phyloP scores from a whole-genome alignment of 2,888 invertebrate species.

The Cistogaster globosa region DNA sequence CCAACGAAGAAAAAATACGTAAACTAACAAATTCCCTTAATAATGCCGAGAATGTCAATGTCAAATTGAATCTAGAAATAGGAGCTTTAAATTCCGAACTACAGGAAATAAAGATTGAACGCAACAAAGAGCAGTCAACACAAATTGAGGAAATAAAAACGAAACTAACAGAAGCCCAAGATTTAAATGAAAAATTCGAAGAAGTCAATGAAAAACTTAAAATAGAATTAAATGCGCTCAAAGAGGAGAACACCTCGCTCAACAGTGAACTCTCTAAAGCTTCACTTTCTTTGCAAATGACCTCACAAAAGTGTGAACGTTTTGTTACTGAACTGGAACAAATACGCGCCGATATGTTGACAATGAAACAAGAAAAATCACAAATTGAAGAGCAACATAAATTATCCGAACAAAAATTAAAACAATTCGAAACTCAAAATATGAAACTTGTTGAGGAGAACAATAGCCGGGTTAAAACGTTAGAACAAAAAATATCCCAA shows the following conservation, averaged over 20 bases:
- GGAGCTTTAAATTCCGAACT: conserved; percentile 76
- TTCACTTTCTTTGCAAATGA: conserved; percentile 67
- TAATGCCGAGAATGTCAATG: conserved; percentile 74
- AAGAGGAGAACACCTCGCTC: conserved; percentile 71
- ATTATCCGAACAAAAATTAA: conserved; percentile 69
- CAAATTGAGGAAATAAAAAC: conserved; percentile 64
- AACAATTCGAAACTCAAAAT: conserved; percentile 71
- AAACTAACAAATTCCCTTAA: conserved; percentile 73
- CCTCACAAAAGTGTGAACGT: conserved; percentile 69
- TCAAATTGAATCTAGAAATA: conserved; percentile 76
- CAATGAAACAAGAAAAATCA: conserved; percentile 69
- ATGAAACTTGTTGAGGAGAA: conserved; percentile 69
- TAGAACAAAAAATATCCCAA: conserved; percentile 69
- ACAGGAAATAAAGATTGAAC: conserved; percentile 62
- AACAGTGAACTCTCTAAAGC: conserved; percentile 74
- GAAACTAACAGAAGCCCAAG: conserved; percentile 67
- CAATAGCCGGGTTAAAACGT: conserved; percentile 60
- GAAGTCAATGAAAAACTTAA: conserved; percentile 72
- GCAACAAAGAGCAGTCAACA: conserved; percentile 64
- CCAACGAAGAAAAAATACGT: conserved; percentile 74
- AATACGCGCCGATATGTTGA: conserved; percentile 69
- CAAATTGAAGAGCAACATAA: conserved; percentile 72
- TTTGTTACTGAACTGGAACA: conserved; percentile 72
- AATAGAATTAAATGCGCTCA: conserved; percentile 51
- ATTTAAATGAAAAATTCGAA: conserved; percentile 65